A percentile compares a stretch with the other conserved stretches of the same genome.
These are phyloP conservation scores for Tribolium castaneum DNA, from an alignment of 1,140 invertebrate genomes.

Conservation along the genomic window DNA sequence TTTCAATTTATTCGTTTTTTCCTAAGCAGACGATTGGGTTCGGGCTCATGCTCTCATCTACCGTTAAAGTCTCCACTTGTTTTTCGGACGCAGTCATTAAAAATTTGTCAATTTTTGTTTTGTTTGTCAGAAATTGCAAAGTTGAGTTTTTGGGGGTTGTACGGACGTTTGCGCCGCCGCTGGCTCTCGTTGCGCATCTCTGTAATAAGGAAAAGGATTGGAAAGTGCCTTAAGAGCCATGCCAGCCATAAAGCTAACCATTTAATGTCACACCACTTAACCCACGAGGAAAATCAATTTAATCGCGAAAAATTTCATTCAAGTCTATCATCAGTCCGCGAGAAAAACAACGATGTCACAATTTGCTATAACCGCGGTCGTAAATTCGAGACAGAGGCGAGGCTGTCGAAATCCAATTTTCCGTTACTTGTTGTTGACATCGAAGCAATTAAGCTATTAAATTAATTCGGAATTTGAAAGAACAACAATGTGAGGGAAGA, in stretches of 20 bases:
- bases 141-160: no score
- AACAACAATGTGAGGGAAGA: background rate
- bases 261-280: background rate
- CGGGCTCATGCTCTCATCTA: no score
- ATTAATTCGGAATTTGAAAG: slow-evolving; percentile 8
- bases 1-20: no score
- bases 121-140: no score
- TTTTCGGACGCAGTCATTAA: no score
- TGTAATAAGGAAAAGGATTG: background rate
- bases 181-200: no score
- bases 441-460: slow-evolving; percentile 12
- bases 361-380: background rate
- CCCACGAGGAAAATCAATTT: slow-evolving; percentile 14
- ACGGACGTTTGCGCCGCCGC: no score
- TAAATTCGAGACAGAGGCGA: slow-evolving; percentile 15
- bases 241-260: background rate
- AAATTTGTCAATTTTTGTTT: no score
- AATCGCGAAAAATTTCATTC: slow-evolving; percentile 2
- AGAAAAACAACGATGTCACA: background rate
- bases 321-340: background rate
- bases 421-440: slow-evolving; percentile 24
- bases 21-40: no score
- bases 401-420: slow-evolving; percentile 18
- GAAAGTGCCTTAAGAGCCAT: background rate
- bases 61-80: no score